Base-by-base conservation (phyloP, 2,888 invertebrate genomes). In the Conchocele bisecta region DNA sequence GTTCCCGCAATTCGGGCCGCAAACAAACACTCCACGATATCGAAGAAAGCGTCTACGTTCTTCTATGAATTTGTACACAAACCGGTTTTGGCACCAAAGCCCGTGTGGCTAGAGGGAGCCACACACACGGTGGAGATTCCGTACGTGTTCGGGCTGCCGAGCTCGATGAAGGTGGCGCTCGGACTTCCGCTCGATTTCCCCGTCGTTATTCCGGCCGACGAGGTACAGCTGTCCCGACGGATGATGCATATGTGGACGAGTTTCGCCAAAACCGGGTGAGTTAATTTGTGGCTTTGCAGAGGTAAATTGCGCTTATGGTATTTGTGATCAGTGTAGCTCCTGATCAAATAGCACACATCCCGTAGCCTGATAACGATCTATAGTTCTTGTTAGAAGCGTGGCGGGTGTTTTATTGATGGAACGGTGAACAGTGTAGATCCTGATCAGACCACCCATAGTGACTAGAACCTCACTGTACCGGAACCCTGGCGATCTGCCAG, bases 181-280 rank as follows among this genome's bases (percentile, higher is more conserved):
- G 66, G 56, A 7, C 44, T 79, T 24, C 85, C 88, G 3, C 63
- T 84, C 15, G 66, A 97, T 6, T 31, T 39, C 2, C 46, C 44
- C 7, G 29, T 79, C 4, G 94, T 95, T 90, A 97, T 96, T 92
- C 95, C 95, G 15, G 93, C 94, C 1, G 95, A 95, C 85, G 98
- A 98, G 91, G 93, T 95, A 24, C 94, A 95, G 82, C 94, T 98
- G 81, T 96, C 96, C 87, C 94, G 94, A 89, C 93, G 95, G 75
- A 94, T 97, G 91, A 97, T 98, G 97, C 94, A 94, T 89, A 97
- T 97, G 91, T 98, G 97, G 97, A 95, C 97, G 0, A 98, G 97
- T 91, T 98, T 98, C 90, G 97, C 97, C 42, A 95, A 96, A 92
- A 95, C 96, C 78, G 97, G 98, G 98, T 98, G 93, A 83, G 75